Conservation (phyloP, 2,888 invertebrate species). For the Ceratothoa steindachneri region DNA sequence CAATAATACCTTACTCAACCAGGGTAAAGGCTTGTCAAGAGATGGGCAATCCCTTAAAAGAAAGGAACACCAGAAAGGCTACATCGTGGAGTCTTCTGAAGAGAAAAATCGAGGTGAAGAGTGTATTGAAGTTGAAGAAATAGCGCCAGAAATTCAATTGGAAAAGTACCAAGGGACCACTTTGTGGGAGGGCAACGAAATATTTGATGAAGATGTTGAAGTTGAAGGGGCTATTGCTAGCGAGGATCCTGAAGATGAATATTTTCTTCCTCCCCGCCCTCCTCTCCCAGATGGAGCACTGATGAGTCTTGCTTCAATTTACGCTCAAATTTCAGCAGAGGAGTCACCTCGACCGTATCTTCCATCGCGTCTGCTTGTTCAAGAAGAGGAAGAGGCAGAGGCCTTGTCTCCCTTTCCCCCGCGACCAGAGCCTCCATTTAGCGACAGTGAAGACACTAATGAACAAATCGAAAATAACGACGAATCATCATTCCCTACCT, state of each 20-base stretch:
- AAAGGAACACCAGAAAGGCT: not conserved
- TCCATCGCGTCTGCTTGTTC: not conserved
- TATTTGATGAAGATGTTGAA: not conserved
- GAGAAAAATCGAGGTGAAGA: slow-evolving; percentile 1
- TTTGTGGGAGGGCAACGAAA: too few relatives aligned
- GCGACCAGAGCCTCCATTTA: not conserved
- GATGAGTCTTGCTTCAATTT: slow-evolving; percentile 6
- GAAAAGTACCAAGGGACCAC: too few relatives aligned
- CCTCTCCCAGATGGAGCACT: not conserved
- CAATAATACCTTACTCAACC: too few relatives aligned
- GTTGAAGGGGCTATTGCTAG: not conserved
- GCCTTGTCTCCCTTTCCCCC: not conserved
- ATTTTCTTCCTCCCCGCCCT: not conserved
- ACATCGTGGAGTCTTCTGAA: not conserved
- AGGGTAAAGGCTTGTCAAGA: not conserved
- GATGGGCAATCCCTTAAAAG: not conserved
- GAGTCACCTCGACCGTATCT: not conserved
- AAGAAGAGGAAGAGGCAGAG: not conserved
- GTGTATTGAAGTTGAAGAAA: not conserved
- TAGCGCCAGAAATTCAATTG: not conserved
- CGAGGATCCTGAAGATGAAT: not conserved
- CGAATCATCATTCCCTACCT: not conserved
- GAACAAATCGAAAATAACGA: not conserved
- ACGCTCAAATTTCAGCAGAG: slow-evolving; percentile 1
- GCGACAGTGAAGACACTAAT: not conserved